A percentile compares a stretch with the other conserved stretches of the same genome.
Evolutionary conservation across 2,797 vertebrate species (phyloP).

Genomic region (Hippopotamyrus pictus): DNA sequence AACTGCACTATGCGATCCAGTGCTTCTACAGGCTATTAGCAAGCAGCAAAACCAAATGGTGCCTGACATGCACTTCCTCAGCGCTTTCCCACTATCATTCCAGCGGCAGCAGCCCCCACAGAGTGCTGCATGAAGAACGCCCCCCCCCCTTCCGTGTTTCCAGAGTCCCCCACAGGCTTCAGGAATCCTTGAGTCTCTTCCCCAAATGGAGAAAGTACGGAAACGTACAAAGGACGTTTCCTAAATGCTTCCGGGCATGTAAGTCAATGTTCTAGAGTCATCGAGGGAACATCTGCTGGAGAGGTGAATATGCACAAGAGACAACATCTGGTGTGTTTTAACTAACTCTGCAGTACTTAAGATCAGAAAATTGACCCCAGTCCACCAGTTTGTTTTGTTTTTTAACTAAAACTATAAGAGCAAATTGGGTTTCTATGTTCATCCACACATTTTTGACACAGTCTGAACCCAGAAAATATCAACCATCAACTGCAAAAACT

Average conservation of each 20-base stretch:
- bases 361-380: background rate
- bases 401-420: background rate
- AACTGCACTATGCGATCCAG: background rate
- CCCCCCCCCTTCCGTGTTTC: background rate
- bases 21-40: background rate
- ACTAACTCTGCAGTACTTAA: background rate
- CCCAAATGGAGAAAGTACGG: background rate
- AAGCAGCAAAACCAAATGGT: background rate
- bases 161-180: background rate
- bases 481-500: background rate
- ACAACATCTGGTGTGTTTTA: conserved; percentile 4
- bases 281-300: background rate
- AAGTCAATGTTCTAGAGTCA: background rate
- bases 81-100: background rate
- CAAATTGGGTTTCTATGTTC: background rate
- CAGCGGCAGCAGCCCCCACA: background rate
- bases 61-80: background rate
- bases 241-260: background rate
- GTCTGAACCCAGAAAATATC: background rate
- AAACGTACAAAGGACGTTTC: background rate
- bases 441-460: background rate
- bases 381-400: background rate
- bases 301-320: background rate
- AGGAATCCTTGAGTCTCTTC: background rate
- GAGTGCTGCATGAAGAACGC: background rate